These are phyloP conservation scores for Mustela nigripes DNA, from an alignment of 2,113 vertebrate genomes.

Conservation along the genomic window DNA sequence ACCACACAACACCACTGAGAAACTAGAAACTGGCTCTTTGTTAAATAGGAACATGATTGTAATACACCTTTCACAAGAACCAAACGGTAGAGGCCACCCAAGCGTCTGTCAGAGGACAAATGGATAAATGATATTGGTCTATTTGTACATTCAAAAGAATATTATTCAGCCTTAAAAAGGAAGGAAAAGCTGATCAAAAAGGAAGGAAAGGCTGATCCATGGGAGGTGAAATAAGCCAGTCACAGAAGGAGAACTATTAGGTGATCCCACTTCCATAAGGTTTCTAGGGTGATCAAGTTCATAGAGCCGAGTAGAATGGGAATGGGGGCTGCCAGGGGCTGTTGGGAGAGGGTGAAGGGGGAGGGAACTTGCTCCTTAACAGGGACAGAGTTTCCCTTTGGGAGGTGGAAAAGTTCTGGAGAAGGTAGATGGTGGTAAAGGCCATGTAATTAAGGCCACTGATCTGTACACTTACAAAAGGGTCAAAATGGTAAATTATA, in stretches of 20 bases:
- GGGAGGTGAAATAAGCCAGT: not conserved
- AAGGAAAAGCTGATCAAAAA: not conserved
- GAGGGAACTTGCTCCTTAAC: not conserved
- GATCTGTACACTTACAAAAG: not conserved
- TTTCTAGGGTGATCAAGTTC: not conserved
- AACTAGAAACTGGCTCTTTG: not conserved
- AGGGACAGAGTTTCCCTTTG: not conserved
- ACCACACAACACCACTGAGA: not conserved
- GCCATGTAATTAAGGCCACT: not conserved
- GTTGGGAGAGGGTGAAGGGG: too few species aligned
- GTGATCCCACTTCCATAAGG: not conserved
- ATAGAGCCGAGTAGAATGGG: not conserved
- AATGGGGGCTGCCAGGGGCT: not conserved
- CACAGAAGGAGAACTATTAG: not conserved
- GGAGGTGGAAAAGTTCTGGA: not conserved
- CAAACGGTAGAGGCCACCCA: not conserved
- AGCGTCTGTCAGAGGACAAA: not conserved
- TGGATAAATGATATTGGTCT: not conserved
- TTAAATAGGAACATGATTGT: not conserved
- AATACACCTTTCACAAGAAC: not conserved
- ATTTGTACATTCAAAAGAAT: not conserved
- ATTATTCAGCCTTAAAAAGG: not conserved
- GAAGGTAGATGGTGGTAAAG: not conserved
- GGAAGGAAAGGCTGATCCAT: not conserved
- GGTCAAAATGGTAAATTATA: not conserved